A percentile compares a stretch with the other conserved stretches of the same genome.
Conservation (phyloP, 2,113 vertebrate genomes). For the Copsychus sechellarum region DNA sequence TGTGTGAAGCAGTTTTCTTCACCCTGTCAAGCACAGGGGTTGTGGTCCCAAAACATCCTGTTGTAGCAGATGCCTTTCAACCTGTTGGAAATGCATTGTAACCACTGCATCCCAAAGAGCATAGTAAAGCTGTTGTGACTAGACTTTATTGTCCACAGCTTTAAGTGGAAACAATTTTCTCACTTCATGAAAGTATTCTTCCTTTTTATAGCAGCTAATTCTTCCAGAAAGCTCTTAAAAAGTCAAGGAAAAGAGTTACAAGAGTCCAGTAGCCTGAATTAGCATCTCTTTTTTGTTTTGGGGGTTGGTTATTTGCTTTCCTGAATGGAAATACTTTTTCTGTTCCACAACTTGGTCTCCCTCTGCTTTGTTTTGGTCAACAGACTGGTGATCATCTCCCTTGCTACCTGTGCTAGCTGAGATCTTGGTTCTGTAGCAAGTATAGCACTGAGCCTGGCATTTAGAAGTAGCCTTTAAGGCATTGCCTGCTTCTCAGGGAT, state of each 20-base stretch:
- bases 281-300: neutral
- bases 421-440: neutral
- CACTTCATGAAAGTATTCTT: neutral
- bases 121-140: neutral
- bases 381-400: neutral
- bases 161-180: neutral
- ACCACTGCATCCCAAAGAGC: neutral
- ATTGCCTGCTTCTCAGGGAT: neutral
- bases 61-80: neutral
- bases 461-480: neutral
- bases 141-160: neutral
- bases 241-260: neutral
- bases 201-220: neutral
- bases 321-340: neutral
- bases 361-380: neutral
- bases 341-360: neutral
- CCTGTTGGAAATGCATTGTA: neutral
- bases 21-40: neutral
- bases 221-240: neutral
- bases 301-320: neutral
- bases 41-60: neutral
- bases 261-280: neutral
- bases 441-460: neutral
- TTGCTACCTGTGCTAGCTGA: neutral
- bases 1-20: neutral